Evolutionary conservation across 2,888 invertebrate species (phyloP).

Genomic region (Dryocosmus kuriphilus): DNA sequence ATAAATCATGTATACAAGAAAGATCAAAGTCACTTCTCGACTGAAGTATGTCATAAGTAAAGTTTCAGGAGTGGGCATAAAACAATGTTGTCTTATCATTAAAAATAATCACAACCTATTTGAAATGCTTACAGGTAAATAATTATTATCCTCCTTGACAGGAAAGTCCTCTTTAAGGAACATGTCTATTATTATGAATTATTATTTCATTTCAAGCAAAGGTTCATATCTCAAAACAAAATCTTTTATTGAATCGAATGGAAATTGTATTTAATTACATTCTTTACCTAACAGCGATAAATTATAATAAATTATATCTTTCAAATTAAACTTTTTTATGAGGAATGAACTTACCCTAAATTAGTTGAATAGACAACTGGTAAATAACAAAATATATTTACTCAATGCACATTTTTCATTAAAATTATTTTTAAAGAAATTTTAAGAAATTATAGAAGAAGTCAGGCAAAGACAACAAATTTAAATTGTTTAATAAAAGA

Average conservation of each 20-base stretch:
- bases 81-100: constrained; percentile 5
- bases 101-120: background rate
- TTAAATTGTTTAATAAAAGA: background rate
- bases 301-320: background rate
- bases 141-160: background rate
- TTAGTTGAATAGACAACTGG: background rate
- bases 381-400: too few species aligned
- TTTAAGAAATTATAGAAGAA: too few species aligned
- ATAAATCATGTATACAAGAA: background rate
- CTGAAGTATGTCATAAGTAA: constrained; percentile 1
- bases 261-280: background rate
- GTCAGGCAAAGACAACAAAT: background rate
- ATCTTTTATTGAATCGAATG: background rate
- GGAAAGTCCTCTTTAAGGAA: constrained; percentile 10
- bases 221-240: background rate
- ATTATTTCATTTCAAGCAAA: background rate
- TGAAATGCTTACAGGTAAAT: background rate
- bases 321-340: background rate
- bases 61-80: background rate
- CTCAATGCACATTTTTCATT: too few species aligned
- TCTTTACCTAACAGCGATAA: background rate
- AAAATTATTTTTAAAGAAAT: too few species aligned
- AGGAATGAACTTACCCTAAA: background rate
- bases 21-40: background rate
- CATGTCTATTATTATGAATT: constrained; percentile 17